Conservation (phyloP, 2,797 vertebrate genomes). For the Oreonectes daqikongensis region DNA sequence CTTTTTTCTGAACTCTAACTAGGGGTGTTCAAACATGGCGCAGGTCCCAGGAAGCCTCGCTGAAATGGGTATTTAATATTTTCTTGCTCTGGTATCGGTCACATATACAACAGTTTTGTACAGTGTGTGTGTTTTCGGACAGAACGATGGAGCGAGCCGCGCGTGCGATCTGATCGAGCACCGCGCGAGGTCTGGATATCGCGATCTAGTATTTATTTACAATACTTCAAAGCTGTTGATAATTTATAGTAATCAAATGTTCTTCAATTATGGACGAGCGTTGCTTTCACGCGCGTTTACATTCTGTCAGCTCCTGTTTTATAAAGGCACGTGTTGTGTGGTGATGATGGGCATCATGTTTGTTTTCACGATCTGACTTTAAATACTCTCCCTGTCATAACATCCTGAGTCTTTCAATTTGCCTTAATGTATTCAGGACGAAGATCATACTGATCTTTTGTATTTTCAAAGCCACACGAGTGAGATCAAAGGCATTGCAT, state of each 20-base stretch:
- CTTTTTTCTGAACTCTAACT: conserved; percentile 39
- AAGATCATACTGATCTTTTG: neutral
- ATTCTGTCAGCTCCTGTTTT: neutral
- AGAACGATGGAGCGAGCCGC: conserved; percentile 4
- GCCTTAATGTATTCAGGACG: neutral
- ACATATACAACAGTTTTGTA: conserved; percentile 17
- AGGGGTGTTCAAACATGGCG: conserved; percentile 63
- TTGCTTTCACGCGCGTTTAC: conserved; percentile 7
- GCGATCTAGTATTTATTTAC: conserved; percentile 37
- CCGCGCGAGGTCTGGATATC: conserved; percentile 27
- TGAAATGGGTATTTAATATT: conserved; percentile 50
- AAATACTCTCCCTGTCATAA: neutral
- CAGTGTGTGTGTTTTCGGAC: conserved; percentile 10
- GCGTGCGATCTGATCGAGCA: conserved; percentile 16
- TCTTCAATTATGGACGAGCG: conserved; percentile 15
- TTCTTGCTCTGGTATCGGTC: neutral
- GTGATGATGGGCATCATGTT: neutral
- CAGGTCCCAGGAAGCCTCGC: conserved; percentile 54
- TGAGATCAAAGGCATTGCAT: conserved; percentile 9
- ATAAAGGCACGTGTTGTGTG: conserved; percentile 3
- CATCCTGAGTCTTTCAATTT: neutral
- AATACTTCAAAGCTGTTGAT: conserved; percentile 23
- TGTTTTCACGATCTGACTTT: conserved; percentile 10
- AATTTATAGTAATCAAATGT: conserved; percentile 27
- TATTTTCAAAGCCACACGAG: neutral